Evolutionary conservation across 2,797 vertebrate species (phyloP), one percentile per base, ranked within the genome.

Genomic region (Phalanger gymnotis): DNA sequence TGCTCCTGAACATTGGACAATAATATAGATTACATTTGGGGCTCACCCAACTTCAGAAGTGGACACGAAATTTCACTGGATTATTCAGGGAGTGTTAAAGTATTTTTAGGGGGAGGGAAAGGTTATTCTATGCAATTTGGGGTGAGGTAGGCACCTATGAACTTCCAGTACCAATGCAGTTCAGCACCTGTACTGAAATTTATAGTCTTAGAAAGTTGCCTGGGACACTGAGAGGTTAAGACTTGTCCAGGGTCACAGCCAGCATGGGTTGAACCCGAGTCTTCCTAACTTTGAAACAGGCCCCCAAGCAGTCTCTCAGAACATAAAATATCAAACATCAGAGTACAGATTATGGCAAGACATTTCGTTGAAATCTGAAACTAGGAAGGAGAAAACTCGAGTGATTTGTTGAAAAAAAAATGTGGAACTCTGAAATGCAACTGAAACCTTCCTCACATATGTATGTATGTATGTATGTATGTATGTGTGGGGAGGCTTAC

Each of bases 361-460:
- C 57, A 94, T 92, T 96, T 95, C 92, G 96, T 22, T 92, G 94
- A 94, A 92, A 96, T 91, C 93, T 91, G 97, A 96, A 96, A 93
- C 66, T 93, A 92, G 31, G 94, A 54, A 9, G 91, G 53, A 95
- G 91, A 96, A 94, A 94, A 94, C 96, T 94, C 92, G 93, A 97
- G 95, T 96, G 94, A 93, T 91, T 96, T 95, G 94, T 93, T 97
- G 97, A 96, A 61, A 53, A 96, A 52, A 96, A 93, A 95, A 52
- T 66, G 47, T 40, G 92, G 53, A 95, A 92, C 91, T 90, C 95
- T 92, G 40, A 98, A 97, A 91, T 96, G 92, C 97, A 98, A 98
- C 98, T 96, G 96, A 97, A 98, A 54, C 27, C 90, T 97, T 97
- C 19, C 61, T 95, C 92, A 92, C 91, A 92, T 89, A 0, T 0